Conservation (phyloP, 2,113 vertebrate genomes). For the Junco hyemalis region DNA sequence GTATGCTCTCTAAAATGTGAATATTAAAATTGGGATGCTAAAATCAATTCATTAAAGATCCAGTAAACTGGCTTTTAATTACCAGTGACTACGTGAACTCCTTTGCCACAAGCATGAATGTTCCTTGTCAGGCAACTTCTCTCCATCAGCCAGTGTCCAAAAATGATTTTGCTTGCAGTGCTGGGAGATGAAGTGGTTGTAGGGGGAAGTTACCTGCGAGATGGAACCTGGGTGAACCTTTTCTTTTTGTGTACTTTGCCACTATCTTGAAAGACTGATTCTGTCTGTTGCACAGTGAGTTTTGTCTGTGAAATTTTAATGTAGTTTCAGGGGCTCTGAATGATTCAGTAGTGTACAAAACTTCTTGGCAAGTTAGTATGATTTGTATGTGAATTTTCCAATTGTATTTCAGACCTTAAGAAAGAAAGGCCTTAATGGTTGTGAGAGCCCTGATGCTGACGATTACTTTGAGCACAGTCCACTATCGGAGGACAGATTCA, state of each 20-base stretch:
- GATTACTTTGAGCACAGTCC: constrained; percentile 99
- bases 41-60: neutral
- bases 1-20: neutral
- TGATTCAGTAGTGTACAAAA: constrained; percentile 64
- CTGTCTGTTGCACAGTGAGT: constrained; percentile 35
- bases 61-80: neutral
- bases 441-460: constrained; percentile 98
- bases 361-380: constrained; percentile 75
- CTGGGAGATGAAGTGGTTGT: neutral
- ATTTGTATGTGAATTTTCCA: constrained; percentile 93
- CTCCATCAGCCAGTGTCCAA: neutral
- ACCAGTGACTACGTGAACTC: neutral
- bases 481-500: constrained; percentile 98
- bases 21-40: neutral
- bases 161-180: neutral
- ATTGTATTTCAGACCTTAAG: constrained; percentile 99
- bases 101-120: neutral
- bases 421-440: constrained; percentile 99
- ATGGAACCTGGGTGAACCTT: neutral
- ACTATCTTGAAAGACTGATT: neutral
- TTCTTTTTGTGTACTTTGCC: neutral
- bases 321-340: constrained; percentile 70
- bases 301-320: constrained; percentile 37
- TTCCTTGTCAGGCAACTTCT: neutral
- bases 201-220: neutral